These are phyloP conservation scores for silkworm (Bombyx mori) DNA, from an alignment of 1,140 invertebrate genomes.

Conservation along the genomic window DNA sequence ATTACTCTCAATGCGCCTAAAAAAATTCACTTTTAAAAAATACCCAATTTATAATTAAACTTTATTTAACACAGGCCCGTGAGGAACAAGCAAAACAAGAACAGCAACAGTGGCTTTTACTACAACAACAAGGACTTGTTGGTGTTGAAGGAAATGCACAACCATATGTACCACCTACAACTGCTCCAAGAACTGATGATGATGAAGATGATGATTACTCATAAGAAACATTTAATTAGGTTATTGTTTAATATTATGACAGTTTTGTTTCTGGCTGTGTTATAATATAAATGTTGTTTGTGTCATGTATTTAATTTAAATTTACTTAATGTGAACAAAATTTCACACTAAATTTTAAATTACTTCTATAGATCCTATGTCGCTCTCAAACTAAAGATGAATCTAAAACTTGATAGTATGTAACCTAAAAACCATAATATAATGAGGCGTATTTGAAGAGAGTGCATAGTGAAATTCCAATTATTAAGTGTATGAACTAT, in stretches of 20 bases:
- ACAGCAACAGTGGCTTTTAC: constrained; percentile 89
- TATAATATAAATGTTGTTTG: too few species aligned
- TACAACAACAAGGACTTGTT: constrained; percentile 80
- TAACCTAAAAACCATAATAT: too few species aligned
- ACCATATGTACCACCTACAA: constrained; percentile 65
- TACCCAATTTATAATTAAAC: not conserved
- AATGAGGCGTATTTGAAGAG: too few species aligned
- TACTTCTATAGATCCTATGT: too few species aligned
- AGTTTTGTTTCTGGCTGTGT: too few species aligned
- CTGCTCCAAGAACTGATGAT: constrained; percentile 53
- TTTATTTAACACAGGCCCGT: constrained; percentile 74
- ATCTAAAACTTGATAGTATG: too few species aligned
- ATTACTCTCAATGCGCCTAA: too few species aligned
- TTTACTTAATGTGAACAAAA: not conserved
- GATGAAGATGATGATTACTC: constrained; percentile 74
- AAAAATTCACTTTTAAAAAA: not conserved
- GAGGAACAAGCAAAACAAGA: constrained; percentile 91
- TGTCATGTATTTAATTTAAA: not conserved
- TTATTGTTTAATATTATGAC: not conserved
- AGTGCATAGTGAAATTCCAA: too few species aligned
- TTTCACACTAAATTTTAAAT: not conserved
- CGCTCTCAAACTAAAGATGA: too few species aligned
- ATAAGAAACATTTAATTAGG: constrained; percentile 22
- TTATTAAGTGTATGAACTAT: too few species aligned
- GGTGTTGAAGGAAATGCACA: constrained; percentile 40